phyloP scores from a whole-genome alignment of 1,140 invertebrate genomes.

The Subanguina moxae region DNA sequence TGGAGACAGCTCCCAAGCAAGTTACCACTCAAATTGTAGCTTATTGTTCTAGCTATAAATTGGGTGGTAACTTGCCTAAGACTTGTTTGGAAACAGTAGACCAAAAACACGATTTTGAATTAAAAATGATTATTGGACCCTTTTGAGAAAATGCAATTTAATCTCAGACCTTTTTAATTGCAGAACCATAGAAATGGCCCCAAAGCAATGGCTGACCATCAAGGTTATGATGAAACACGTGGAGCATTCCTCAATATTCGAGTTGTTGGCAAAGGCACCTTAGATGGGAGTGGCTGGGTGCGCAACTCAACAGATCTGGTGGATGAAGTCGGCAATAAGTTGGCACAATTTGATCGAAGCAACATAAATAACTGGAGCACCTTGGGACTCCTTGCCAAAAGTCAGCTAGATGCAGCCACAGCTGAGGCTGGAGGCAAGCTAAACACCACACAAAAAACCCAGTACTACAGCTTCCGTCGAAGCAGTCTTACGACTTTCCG shows the following conservation, averaged over 20 bases:
- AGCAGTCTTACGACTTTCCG: conserved; percentile 3
- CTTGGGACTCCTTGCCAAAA: background rate
- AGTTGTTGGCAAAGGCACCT: conserved; percentile 1
- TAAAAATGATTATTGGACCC: no score
- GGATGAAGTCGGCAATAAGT: conserved; percentile 6
- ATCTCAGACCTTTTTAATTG: no score
- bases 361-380: background rate
- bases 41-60: no score
- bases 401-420: conserved; percentile 5
- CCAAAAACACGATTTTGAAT: no score
- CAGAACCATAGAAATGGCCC: background rate
- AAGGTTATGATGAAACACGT: conserved; percentile 4
- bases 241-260: conserved; percentile 3
- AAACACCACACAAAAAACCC: background rate
- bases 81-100: no score
- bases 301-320: background rate
- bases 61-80: no score
- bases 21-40: no score
- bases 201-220: background rate
- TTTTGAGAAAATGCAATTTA: no score
- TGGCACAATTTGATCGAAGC: background rate
- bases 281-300: conserved; percentile 6
- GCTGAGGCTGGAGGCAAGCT: background rate
- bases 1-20: no score
- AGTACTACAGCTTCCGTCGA: background rate